Conservation (phyloP, 2,888 invertebrate species). For the Chrysomela aeneicollis region DNA sequence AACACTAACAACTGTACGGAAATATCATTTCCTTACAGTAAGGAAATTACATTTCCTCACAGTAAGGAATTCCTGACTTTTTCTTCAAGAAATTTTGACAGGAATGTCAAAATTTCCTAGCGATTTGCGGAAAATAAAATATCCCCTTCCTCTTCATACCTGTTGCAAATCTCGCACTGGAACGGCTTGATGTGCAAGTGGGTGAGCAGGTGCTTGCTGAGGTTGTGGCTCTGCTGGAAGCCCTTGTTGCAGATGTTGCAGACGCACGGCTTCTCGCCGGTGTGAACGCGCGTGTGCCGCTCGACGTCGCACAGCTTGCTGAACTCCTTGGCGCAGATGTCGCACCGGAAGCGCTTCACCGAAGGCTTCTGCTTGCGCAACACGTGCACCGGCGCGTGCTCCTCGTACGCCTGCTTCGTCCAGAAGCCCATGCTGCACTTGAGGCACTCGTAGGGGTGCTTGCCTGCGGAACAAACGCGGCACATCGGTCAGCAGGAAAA, state of each 20-base stretch:
- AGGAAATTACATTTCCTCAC: too few relatives aligned
- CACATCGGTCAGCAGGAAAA: too few relatives aligned
- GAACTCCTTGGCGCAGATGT: constrained; percentile 55
- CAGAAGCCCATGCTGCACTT: constrained; percentile 55
- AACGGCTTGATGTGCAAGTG: constrained; percentile 57
- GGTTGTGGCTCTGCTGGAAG: constrained; percentile 57
- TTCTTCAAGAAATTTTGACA: too few relatives aligned
- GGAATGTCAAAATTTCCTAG: too few relatives aligned
- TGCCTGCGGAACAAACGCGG: constrained; percentile 46
- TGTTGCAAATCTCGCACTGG: constrained; percentile 57
- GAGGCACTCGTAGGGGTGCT: constrained; percentile 55
- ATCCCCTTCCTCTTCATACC: not conserved
- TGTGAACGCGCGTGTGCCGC: constrained; percentile 58
- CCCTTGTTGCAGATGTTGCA: constrained; percentile 55
- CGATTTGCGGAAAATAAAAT: too few relatives aligned
- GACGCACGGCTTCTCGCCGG: constrained; percentile 58
- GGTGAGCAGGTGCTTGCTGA: constrained; percentile 58
- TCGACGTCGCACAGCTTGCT: constrained; percentile 57
- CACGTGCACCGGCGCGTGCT: constrained; percentile 53
- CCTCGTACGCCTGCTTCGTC: constrained; percentile 48
- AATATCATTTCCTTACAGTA: too few relatives aligned
- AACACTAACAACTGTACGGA: too few relatives aligned
- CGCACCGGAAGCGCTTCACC: constrained; percentile 53
- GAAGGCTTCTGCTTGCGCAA: constrained; percentile 47
- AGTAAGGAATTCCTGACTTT: too few relatives aligned